Base-by-base conservation (phyloP, 2,113 vertebrate species). In the Edolisoma coerulescens region DNA sequence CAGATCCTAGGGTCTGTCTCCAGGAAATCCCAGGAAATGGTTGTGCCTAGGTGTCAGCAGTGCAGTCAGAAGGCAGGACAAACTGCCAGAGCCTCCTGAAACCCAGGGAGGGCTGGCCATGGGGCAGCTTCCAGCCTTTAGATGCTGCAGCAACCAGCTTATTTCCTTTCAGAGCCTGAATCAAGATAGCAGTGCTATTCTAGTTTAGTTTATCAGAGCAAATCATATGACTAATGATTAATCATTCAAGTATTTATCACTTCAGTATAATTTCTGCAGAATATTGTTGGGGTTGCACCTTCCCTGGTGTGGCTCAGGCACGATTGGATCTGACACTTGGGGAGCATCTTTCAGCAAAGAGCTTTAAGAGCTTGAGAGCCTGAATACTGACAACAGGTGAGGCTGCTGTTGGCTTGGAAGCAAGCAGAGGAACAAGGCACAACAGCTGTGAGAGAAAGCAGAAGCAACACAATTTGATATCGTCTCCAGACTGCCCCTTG, bases 341-440 rank as follows among this genome's bases (percentile, higher is more conserved):
- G 64, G 49, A 92, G 60, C 68, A 78, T 93, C 95, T 97, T 95
- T 96, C 95, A 95, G 86, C 80, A 78, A 81, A 87, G 79, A 68
- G 95, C 90, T 96, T 96, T 90, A 92, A 80, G 64, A 83, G 73
- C 68, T 90, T 78, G 83, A 64, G 56, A 64, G 53, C 32, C 68
- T 92, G 73, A 94, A 90, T 95, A 81, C 76, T 90, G 90, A 75
- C 59, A 91, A 93, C 90, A 96, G 95, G 90, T 96, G 88, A 90
- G 45, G 64, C 44, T 90, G 68, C 65, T 37, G 7, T 68, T 84
- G 83, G 76, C 79, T 89, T 88, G 76, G 80, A 81, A 77, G 86
- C 76, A 85, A 82, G 60, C 21, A 75, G 73, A 78, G 61, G 95
- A 90, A 89, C 56, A 94, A 84, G 53, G 41, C 80, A 82, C 1